A percentile compares a stretch with the other conserved stretches of the same genome.
These are phyloP conservation scores for Nothura maculosa DNA, from an alignment of 2,797 vertebrate genomes.

Conservation along the genomic window DNA sequence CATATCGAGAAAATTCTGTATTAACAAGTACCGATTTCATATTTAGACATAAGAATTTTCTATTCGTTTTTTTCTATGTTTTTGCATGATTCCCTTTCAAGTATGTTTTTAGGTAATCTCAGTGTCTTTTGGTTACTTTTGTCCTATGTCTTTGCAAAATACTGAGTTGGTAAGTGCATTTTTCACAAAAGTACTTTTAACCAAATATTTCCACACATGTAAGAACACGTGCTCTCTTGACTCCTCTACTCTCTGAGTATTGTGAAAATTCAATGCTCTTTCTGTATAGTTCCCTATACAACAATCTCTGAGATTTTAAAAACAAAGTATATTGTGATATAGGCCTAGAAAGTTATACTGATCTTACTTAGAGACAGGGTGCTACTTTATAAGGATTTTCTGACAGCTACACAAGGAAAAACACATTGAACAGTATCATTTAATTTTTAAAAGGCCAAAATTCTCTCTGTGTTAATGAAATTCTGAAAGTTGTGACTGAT, in stretches of 20 bases:
- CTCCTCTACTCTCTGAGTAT: neutral
- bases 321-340: neutral
- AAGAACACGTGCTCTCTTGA: neutral
- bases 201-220: neutral
- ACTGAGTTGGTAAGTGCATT: neutral
- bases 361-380: neutral
- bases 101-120: neutral
- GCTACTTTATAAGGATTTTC: neutral
- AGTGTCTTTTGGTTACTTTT: neutral
- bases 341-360: neutral
- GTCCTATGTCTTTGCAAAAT: neutral
- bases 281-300: neutral
- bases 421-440: neutral
- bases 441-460: neutral
- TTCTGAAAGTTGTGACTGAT: neutral
- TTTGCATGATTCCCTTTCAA: neutral
- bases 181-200: neutral
- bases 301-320: neutral
- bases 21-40: neutral
- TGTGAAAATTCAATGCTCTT: neutral
- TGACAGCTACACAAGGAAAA: neutral
- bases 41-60: neutral
- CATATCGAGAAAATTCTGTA: constrained; percentile 8
- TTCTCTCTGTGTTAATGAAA: neutral
- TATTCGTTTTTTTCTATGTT: neutral